Evolutionary conservation across 2,797 vertebrate genomes (phyloP).

Genomic region (Muscicapa comitata): DNA sequence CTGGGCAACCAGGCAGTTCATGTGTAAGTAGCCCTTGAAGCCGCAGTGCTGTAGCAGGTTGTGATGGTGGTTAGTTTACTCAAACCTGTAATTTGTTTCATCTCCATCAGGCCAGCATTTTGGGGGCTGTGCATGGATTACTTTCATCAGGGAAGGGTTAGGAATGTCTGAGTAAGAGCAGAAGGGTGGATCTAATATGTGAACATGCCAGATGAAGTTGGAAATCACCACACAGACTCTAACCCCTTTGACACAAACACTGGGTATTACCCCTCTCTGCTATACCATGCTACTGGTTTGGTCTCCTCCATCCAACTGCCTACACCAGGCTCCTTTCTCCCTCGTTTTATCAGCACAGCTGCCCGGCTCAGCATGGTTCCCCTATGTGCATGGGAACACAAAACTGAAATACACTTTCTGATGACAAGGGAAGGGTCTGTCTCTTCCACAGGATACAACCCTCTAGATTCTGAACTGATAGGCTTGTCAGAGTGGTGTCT

Average conservation of each 20-base stretch:
- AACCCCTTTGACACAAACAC: neutral
- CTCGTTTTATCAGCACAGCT: neutral
- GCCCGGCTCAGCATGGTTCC: neutral
- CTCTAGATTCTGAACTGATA: neutral
- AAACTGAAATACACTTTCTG: neutral
- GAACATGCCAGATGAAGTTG: neutral
- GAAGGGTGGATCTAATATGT: neutral
- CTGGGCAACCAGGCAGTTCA: constrained; percentile 82
- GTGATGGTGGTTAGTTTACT: neutral
- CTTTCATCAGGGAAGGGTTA: neutral
- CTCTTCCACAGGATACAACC: neutral
- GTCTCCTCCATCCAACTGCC: neutral
- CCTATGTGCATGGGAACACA: neutral
- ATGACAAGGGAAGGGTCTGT: neutral
- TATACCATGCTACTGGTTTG: neutral
- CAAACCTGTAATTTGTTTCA: neutral
- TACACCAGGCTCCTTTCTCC: neutral
- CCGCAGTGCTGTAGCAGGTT: neutral
- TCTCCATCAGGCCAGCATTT: neutral
- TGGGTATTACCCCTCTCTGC: neutral
- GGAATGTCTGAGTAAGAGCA: neutral
- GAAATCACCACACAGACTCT: neutral
- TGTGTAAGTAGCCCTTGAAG: constrained; percentile 82
- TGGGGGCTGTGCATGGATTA: neutral
- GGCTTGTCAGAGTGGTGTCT: neutral